Conservation (phyloP, 2,888 invertebrate genomes). For the Danaus chrysippus region DNA sequence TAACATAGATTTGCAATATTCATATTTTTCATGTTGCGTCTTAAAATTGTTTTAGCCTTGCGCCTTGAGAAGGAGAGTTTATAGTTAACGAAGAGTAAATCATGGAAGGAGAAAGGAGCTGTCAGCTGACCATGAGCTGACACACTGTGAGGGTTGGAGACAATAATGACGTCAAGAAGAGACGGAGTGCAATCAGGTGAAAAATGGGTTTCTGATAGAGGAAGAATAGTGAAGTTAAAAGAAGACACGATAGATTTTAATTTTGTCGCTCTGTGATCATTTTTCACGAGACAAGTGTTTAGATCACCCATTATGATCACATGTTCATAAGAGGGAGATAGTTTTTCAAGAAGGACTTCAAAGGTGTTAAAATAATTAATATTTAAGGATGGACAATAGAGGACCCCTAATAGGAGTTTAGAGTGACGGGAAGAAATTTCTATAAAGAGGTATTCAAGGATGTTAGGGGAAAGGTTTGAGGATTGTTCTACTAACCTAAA, state of each 20-base stretch:
- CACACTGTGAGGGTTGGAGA: conserved; percentile 14
- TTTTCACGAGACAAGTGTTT: not conserved
- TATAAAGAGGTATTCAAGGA: not conserved
- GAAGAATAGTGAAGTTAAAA: conserved; percentile 17
- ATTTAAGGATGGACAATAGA: not conserved
- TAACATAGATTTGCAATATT: too few species aligned
- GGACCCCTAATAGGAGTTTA: not conserved
- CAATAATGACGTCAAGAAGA: conserved; percentile 18
- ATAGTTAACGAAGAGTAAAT: conserved; percentile 14
- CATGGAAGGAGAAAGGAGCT: conserved; percentile 21
- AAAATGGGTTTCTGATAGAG: conserved; percentile 21
- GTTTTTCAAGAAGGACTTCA: not conserved
- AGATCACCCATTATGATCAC: not conserved
- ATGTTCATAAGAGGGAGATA: not conserved
- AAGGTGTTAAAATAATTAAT: not conserved
- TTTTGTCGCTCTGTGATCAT: not conserved
- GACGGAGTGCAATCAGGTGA: too few species aligned
- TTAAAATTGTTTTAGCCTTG: not conserved
- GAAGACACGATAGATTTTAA: not conserved
- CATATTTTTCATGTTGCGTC: too few species aligned
- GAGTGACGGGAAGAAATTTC: not conserved
- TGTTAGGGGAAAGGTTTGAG: not conserved
- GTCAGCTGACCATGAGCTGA: conserved; percentile 24
- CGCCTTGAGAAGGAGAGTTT: too few species aligned
- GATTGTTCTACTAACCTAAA: too few species aligned